phyloP scores from a whole-genome alignment of 2,888 invertebrate genomes.

The Temnothorax rugatulus region DNA sequence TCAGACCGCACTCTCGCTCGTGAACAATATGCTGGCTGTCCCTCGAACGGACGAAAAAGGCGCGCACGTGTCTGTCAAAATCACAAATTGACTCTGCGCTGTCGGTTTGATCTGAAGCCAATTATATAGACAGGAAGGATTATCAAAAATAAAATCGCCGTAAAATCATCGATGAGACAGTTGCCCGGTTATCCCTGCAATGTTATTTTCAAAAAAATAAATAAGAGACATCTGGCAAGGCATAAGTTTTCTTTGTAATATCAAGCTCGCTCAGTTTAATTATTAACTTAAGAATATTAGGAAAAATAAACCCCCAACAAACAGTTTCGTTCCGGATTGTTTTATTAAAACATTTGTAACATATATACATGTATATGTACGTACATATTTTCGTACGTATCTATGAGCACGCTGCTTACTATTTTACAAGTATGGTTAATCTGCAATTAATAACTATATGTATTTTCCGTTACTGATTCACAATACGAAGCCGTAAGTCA shows the following conservation, averaged over 20 bases:
- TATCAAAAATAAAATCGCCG: slow-evolving; percentile 14
- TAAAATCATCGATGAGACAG: slow-evolving; percentile 9
- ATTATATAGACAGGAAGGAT: slow-evolving; percentile 44
- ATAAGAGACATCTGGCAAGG: neutral
- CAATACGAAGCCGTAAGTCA: neutral
- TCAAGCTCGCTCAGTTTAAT: neutral
- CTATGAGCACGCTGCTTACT: slow-evolving; percentile 6
- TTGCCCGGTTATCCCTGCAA: neutral
- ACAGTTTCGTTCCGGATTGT: neutral
- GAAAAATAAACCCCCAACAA: neutral
- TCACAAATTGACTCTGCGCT: slow-evolving; percentile 37
- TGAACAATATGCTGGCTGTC: slow-evolving; percentile 52
- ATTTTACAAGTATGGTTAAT: slow-evolving; percentile 34
- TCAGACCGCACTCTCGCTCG: slow-evolving; percentile 7
- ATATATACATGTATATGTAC: neutral
- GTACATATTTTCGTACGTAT: neutral
- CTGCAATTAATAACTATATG: neutral
- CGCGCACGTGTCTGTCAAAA: slow-evolving; percentile 43
- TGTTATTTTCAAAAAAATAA: neutral
- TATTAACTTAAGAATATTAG: neutral
- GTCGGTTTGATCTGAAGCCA: slow-evolving; percentile 9
- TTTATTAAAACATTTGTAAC: slow-evolving; percentile 44
- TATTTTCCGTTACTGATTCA: neutral
- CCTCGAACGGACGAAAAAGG: slow-evolving; percentile 15
- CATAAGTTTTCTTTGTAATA: neutral